Base-by-base conservation (phyloP, 1,140 invertebrate genomes). In the Drosophila tsacasi region DNA sequence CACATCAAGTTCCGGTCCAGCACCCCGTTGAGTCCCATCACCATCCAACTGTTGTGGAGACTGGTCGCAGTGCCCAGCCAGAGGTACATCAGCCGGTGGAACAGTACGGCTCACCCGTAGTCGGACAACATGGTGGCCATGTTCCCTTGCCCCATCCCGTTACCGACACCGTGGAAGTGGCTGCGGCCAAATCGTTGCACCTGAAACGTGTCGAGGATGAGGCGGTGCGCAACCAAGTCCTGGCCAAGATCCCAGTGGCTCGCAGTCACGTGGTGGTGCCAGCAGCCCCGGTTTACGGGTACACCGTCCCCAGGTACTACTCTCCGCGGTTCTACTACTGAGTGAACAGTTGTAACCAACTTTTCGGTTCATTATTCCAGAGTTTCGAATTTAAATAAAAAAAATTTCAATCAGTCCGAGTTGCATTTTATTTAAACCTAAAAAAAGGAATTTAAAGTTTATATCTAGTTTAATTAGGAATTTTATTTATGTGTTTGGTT, bases 101-200 rank as follows among this genome's bases (percentile, higher is more conserved):
- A 44, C 63, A 60, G 32, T 69, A 66, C 5, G n/a, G 58, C 17
- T 63, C 37, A 8, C n/a, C 55, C 17, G 55, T 15, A 44, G 19
- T 21, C 19, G 63, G 54, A 59, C 13, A 40, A 35, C 76, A 66
- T 57, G 40, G 58, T 13, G 47, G 37, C 17, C 79, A 58, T 35
- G 15, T 47, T 32, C 73, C 62, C 25, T 13, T 69, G 44, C 85
- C 92, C 23, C 86, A 90, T 55, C 84, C 84, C 54, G 76, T 93
- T 52, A 55, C 67, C 32, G 91, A 93, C 35, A 90, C 93, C 12
- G 84, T 90, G 13, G 93, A 93, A 73, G 92, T 94, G 15, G 79
- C 87, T 0, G 92, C 90, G 0, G 93, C 90, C 71, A 90, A 90
- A 13, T 78, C 80, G 9, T 42, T 69, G 37, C 87, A 91, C 40